Evolutionary conservation across 1,140 invertebrate genomes (phyloP), one percentile per base, ranked within the genome.

Genomic region (Dinothrombium tinctorium): DNA sequence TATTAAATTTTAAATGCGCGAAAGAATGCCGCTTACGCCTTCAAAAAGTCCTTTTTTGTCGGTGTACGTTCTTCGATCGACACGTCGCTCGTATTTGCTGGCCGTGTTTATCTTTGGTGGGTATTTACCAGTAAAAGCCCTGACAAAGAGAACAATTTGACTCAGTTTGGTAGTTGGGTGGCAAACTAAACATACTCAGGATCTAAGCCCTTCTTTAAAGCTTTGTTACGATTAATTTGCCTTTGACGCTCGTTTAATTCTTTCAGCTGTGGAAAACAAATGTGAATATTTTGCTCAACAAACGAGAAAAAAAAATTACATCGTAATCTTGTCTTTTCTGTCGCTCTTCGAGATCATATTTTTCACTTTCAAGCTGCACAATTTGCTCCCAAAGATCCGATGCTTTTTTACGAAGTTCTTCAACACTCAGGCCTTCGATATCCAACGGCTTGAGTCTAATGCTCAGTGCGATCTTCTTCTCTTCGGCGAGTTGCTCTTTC

Each of bases 251-350:
- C 60, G 45, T 51, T 55, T 46, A 61, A 50, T 43, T 61, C 59
- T 54, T 62, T 63, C 43, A 61, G 44, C 59, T 61, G 42, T 19
- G 17, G 17, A 8, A 19, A 24, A 37, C 6, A 37, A 8, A 22
- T 22, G 15, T 43, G 17, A 43, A 14, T 36, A 39, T 15, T 32
- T 33, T 21, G 20, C 15, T 0, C 17, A 12, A 45, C 17, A 21
- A 35, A 35, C 42, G 21, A 12, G 20, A 17, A n/a, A 42, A 20
- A 19, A 26, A 25, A 69, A 79, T 79, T 61, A 96, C 90, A 69
- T 99, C 92, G 61, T 96, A 96, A 61, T 96, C 89, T 67, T 98
- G 90, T 58, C 87, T 76, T 68, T 96, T 95, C 62, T 90, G 86
- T 62, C 86, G 77, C 66, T 96, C 86, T 65, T 95, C 90, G 62